A percentile compares a stretch with the other conserved stretches of the same genome.
Conservation (phyloP, 2,797 vertebrate species). For the Argyrosomus regius region DNA sequence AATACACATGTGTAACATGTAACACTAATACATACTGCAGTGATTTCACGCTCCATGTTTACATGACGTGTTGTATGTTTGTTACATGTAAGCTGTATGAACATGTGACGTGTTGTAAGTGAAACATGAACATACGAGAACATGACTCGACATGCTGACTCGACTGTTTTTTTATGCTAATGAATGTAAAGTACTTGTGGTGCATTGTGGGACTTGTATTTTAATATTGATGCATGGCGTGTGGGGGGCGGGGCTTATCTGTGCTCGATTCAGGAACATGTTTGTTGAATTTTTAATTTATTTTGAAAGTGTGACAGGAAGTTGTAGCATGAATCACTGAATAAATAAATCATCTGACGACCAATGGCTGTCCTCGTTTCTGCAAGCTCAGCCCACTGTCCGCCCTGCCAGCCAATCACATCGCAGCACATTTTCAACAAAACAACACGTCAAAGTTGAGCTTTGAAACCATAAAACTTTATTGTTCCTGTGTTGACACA, state of each 20-base stretch:
- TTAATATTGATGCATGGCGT: conserved; percentile 48
- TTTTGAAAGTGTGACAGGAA: conserved; percentile 62
- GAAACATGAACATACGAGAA: no score
- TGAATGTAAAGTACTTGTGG: conserved; percentile 47
- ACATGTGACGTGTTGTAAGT: no score
- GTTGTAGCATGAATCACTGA: conserved; percentile 67
- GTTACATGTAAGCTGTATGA: no score
- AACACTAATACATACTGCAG: neutral
- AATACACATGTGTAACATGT: neutral
- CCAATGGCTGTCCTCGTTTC: neutral
- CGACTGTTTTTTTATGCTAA: neutral
- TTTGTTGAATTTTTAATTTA: conserved; percentile 50
- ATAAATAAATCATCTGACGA: conserved; percentile 54
- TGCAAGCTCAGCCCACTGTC: neutral
- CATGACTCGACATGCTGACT: no score
- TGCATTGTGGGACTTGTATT: conserved; percentile 60
- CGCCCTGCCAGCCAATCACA: conserved; percentile 10
- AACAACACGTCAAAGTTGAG: neutral
- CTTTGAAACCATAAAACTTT: conserved; percentile 69
- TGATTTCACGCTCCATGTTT: no score
- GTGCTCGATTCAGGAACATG: conserved; percentile 4
- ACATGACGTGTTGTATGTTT: no score
- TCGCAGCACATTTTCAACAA: neutral
- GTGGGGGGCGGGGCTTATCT: neutral
- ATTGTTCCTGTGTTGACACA: conserved; percentile 64